Conservation (phyloP, 2,113 vertebrate genomes). For the Theristicus caerulescens region DNA sequence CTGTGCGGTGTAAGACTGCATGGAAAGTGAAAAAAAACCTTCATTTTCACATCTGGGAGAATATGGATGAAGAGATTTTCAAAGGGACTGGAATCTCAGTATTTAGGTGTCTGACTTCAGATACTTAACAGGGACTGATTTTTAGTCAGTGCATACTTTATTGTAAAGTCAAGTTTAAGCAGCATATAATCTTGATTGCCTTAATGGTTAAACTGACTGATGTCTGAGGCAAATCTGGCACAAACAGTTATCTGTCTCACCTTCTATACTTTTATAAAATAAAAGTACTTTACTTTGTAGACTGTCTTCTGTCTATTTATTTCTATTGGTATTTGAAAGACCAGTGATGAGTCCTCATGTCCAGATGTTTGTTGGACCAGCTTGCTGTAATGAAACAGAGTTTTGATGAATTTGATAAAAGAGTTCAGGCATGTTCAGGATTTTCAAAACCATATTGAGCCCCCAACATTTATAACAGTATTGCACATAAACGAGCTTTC, state of each 20-base stretch:
- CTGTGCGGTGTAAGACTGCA: neutral
- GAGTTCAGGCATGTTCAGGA: rapidly evolving
- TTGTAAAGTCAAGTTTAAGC: neutral
- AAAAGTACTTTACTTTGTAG: neutral
- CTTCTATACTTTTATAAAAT: neutral
- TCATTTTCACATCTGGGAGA: neutral
- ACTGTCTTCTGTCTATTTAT: neutral
- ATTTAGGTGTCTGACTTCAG: neutral
- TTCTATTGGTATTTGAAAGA: neutral
- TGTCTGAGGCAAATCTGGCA: neutral
- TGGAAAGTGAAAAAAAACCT: neutral
- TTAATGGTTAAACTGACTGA: neutral
- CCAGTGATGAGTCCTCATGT: neutral
- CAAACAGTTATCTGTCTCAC: neutral
- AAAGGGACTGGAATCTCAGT: neutral
- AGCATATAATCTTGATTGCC: neutral
- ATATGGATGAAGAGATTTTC: neutral
- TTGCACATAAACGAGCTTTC: neutral
- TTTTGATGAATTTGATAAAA: neutral
- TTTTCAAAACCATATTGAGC: neutral
- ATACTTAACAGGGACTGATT: neutral
- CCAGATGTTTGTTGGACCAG: neutral
- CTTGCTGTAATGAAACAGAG: neutral
- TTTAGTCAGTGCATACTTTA: neutral
- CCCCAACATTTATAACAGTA: neutral